Evolutionary conservation across 2,113 vertebrate genomes (phyloP).

Genomic region (Furnarius figulus): DNA sequence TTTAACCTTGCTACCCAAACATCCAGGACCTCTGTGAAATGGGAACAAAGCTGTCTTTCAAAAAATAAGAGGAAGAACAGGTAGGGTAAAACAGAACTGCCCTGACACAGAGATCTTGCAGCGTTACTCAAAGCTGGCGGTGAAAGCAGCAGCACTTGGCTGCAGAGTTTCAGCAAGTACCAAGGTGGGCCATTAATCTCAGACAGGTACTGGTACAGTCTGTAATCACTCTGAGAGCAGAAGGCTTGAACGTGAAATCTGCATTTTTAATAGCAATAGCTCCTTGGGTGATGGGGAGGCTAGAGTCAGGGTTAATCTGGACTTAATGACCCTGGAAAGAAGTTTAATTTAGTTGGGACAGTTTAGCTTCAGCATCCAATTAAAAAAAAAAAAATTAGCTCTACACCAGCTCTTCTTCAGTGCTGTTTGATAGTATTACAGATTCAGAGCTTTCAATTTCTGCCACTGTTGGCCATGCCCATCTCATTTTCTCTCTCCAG

Average conservation of each 20-base stretch:
- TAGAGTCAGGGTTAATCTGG: background rate
- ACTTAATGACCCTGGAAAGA: background rate
- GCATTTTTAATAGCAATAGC: background rate
- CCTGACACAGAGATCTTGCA: background rate
- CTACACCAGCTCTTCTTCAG: background rate
- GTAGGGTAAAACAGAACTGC: background rate
- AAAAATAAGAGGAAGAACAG: background rate
- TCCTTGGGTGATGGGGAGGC: background rate
- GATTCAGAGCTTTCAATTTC: background rate
- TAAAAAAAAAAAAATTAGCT: no score
- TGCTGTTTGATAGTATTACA: background rate
- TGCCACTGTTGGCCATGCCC: background rate
- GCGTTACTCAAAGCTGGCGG: background rate
- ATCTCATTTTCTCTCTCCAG: background rate
- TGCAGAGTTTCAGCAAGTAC: background rate
- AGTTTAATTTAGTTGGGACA: background rate
- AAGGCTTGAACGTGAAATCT: background rate
- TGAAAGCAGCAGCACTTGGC: background rate
- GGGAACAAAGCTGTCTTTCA: background rate
- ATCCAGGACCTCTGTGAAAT: background rate
- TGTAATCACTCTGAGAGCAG: background rate
- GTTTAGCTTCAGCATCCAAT: background rate
- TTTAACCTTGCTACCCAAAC: background rate
- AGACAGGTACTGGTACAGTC: background rate
- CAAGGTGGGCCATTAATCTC: background rate